Evolutionary conservation across 2,888 invertebrate genomes (phyloP).

Genomic region (Atrina japonica): DNA sequence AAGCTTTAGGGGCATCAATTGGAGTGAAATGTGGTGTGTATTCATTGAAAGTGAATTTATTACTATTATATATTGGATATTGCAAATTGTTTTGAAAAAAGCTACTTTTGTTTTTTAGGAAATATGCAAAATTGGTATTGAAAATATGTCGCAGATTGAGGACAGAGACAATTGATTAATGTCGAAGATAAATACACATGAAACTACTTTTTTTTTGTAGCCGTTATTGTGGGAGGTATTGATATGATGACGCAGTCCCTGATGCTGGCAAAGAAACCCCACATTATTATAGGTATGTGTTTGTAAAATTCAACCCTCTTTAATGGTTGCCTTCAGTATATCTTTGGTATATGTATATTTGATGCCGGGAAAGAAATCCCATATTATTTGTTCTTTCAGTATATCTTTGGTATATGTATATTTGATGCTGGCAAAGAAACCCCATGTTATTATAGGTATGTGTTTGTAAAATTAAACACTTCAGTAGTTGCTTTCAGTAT

Average conservation of each 20-base stretch:
- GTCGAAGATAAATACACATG: no score
- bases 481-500: background rate
- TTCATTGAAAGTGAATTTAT: no score
- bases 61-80: no score
- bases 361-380: no score
- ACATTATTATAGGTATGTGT: constrained; percentile 90
- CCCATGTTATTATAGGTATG: constrained; percentile 94
- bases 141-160: no score
- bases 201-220: constrained; percentile 4
- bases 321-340: background rate
- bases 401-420: background rate
- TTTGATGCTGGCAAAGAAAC: constrained; percentile 94
- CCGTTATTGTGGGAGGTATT: constrained; percentile 98
- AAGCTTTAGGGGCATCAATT: constrained; percentile 93
- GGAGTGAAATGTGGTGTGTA: constrained; percentile 91
- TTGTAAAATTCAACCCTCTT: background rate
- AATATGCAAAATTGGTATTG: no score
- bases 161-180: no score
- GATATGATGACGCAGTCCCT: constrained; percentile 98
- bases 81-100: no score
- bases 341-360: background rate
- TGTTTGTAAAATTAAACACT: background rate
- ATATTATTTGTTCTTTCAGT: constrained; percentile 7
- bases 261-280: constrained; percentile 96
- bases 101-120: no score